phyloP scores from a whole-genome alignment of 2,113 vertebrate genomes.

The Eretmochelys imbricata region DNA sequence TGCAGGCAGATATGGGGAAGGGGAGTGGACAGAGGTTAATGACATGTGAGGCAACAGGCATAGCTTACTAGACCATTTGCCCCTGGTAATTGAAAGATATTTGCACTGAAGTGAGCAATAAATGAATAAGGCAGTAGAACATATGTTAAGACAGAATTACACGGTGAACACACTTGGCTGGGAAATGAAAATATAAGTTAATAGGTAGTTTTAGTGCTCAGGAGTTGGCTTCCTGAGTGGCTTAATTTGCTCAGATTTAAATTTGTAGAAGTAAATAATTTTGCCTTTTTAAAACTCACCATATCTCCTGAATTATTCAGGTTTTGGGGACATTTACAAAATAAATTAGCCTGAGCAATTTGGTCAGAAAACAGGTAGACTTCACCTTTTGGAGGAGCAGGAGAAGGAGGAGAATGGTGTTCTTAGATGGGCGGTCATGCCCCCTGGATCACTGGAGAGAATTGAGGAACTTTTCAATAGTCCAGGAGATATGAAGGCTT shows the following conservation, averaged over 20 bases:
- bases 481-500: neutral
- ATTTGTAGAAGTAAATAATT: constrained; percentile 41
- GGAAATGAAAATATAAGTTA: neutral
- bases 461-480: neutral
- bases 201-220: neutral
- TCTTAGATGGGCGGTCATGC: neutral
- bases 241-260: constrained; percentile 43
- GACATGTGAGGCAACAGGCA: constrained; percentile 32
- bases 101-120: neutral
- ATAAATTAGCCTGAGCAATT: neutral
- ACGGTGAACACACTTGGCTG: neutral
- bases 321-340: neutral
- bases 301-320: constrained; percentile 53
- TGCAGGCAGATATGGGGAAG: constrained; percentile 6
- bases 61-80: neutral
- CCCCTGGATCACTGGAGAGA: neutral
- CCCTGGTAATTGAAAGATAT: neutral
- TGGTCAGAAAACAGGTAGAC: neutral
- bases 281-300: constrained; percentile 42
- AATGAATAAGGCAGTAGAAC: neutral
- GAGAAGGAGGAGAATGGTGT: neutral
- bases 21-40: neutral
- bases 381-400: no score
- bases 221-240: neutral
- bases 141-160: neutral